Conservation (phyloP, 2,888 invertebrate genomes). For the Crepidodera aurea region DNA sequence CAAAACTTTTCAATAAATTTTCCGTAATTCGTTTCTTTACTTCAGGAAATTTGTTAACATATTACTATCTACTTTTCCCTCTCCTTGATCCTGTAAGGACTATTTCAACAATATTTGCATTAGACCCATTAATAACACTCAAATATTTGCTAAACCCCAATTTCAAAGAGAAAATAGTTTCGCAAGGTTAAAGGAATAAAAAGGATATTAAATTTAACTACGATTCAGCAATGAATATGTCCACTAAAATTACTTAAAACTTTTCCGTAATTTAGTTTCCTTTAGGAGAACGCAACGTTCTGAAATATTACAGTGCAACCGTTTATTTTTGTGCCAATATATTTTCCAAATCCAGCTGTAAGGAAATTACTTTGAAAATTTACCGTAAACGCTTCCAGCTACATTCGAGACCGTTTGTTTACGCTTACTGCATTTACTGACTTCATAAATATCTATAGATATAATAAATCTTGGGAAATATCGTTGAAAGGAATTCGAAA, state of each 20-base stretch:
- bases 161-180: neutral
- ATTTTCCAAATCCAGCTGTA: conserved; percentile 40
- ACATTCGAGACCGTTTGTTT: conserved; percentile 30
- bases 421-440: conserved; percentile 19
- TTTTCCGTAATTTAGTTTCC: conserved; percentile 24
- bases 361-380: conserved; percentile 46
- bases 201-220: neutral
- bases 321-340: conserved; percentile 45
- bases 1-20: too few species aligned
- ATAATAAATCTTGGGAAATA: neutral
- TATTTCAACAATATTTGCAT: too few species aligned
- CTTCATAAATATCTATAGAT: conserved; percentile 14
- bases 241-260: conserved; percentile 22
- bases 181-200: neutral
- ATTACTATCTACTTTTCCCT: too few species aligned
- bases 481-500: too few species aligned
- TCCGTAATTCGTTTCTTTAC: too few species aligned
- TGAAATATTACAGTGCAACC: conserved; percentile 15
- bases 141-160: too few species aligned
- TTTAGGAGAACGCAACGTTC: conserved; percentile 5
- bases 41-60: too few species aligned
- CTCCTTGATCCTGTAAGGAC: too few species aligned
- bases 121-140: too few species aligned
- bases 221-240: conserved; percentile 2
- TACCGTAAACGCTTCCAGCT: conserved; percentile 37